Evolutionary conservation across 2,113 vertebrate species (phyloP), one percentile per base, ranked within the genome.

Genomic region (Bujurquina vittata): DNA sequence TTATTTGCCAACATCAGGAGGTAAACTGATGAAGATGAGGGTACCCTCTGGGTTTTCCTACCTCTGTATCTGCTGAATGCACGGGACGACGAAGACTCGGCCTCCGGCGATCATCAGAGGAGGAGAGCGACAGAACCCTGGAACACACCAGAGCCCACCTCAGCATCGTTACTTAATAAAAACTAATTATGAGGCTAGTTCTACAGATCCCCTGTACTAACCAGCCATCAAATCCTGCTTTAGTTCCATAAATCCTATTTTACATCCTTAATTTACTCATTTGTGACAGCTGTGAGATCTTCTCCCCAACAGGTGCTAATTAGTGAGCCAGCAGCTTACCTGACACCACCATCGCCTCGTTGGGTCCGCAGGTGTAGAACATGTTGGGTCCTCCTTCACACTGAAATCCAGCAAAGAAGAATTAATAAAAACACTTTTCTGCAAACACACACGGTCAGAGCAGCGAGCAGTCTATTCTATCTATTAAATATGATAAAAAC

Each of bases 311-410:
- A 26, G 2, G 26, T 26, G 26, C 3, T 26, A 26, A 17, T 22
- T 20, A 77, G 43, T 12, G 14, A 33, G 8, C 84, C 15, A 11
- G 43, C 1, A 6, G 43, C n/a, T 77, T 94, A 98, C 97, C 97
- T 73, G 97, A 98, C 85, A 98, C 97, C 88, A 98, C 97, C 97
- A 98, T 98, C 43, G 97, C 97, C 90, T 98, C 97, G 63, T 98
- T 98, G n/a, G 97, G 97, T 77, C 97, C 97, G 79, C 97, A 98
- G 4, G 97, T 98, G 91, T 96, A 96, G 90, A 98, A 98, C 95
- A 97, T 97, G 94, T 80, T 80, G 57, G 75, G 75, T 95, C 94
- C 49, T 88, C 6, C 26, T 57, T 85, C 33, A 75, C 15, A 40
- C 87, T 86, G 31, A 43, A 92, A 82, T n/a, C 3, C 31, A 69